Conservation (phyloP, 2,113 vertebrate species). For the Sigmodon hispidus region DNA sequence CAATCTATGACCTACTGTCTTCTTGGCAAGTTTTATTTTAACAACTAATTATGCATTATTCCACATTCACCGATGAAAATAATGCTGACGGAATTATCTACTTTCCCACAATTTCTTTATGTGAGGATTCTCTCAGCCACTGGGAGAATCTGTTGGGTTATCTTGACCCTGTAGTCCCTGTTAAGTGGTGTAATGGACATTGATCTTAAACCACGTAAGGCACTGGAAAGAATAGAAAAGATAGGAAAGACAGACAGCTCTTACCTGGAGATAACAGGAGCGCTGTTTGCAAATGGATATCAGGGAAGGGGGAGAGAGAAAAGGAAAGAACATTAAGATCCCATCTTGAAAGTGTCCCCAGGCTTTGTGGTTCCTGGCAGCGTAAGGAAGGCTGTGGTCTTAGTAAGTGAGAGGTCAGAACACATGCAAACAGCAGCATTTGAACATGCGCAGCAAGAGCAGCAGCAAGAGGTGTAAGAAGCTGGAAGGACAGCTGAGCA, state of each 20-base stretch:
- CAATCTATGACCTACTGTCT: neutral
- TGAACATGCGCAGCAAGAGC: constrained; percentile 63
- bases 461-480: constrained; percentile 59
- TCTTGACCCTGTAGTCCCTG: constrained; percentile 10
- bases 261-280: constrained; percentile 89
- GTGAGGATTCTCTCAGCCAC: neutral
- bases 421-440: constrained; percentile 73
- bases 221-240: constrained; percentile 68
- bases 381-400: constrained; percentile 71
- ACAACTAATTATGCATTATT: neutral
- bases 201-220: constrained; percentile 63
- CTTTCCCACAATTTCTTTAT: constrained; percentile 17
- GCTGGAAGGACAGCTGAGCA: constrained; percentile 9
- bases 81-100: neutral
- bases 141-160: constrained; percentile 38
- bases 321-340: constrained; percentile 83
- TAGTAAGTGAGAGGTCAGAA: constrained; percentile 60
- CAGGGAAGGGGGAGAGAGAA: constrained; percentile 80
- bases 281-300: constrained; percentile 83
- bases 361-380: constrained; percentile 54
- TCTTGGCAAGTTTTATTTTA: constrained; percentile 23
- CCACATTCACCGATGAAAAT: constrained; percentile 2
- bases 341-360: constrained; percentile 54
- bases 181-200: constrained; percentile 29
- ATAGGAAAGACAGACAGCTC: constrained; percentile 66